These are phyloP conservation scores for Pristionchus mayeri DNA, from an alignment of 2,888 invertebrate species.

Conservation along the genomic window DNA sequence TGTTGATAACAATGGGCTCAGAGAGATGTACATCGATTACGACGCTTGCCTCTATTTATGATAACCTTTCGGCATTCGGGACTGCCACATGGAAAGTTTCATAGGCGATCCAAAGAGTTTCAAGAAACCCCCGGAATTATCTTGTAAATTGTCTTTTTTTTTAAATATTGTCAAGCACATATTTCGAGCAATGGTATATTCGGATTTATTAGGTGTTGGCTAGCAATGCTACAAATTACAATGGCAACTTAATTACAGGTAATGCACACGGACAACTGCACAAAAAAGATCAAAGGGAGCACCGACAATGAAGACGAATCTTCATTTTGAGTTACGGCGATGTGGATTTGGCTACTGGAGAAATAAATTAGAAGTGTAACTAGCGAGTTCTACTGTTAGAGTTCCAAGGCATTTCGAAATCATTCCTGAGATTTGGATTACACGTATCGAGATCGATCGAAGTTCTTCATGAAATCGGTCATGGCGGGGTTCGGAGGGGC, in stretches of 20 bases:
- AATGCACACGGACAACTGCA: background rate
- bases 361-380: background rate
- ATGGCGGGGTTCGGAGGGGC: conserved; percentile 15
- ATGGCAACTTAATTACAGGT: background rate
- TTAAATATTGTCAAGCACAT: too few relatives aligned
- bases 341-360: background rate
- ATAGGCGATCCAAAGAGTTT: too few relatives aligned
- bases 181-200: too few relatives aligned
- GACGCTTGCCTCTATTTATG: too few relatives aligned
- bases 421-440: conserved; percentile 3
- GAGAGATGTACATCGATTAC: too few relatives aligned
- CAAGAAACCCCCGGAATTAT: too few relatives aligned
- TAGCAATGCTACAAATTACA: background rate
- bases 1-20: too few relatives aligned
- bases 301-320: background rate
- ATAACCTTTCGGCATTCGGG: too few relatives aligned
- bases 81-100: too few relatives aligned
- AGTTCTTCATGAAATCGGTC: conserved; percentile 55
- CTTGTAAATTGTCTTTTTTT: too few relatives aligned
- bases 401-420: too few relatives aligned
- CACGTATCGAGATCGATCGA: conserved; percentile 59
- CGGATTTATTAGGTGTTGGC: background rate
- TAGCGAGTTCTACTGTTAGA: background rate
- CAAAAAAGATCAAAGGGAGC: background rate
- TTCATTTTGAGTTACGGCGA: conserved; percentile 21